These are phyloP conservation scores for Chloroceryle inda DNA, from an alignment of 2,797 vertebrate genomes.

Conservation along the genomic window DNA sequence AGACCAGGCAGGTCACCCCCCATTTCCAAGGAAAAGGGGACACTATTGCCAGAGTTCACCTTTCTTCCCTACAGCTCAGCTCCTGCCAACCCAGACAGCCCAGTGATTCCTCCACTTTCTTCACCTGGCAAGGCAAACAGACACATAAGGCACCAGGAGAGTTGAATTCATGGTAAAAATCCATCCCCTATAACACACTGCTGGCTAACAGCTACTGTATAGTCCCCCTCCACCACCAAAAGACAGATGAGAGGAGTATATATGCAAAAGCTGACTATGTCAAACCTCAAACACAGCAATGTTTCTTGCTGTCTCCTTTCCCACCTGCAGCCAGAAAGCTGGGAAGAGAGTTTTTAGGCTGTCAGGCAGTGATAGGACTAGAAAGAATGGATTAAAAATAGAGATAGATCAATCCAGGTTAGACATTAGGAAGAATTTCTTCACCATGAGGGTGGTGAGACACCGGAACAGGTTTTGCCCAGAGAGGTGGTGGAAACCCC, in stretches of 20 bases:
- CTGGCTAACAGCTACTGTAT: not conserved
- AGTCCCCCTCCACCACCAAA: not conserved
- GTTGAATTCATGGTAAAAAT: not conserved
- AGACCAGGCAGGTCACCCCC: not conserved
- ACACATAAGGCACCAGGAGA: fast-evolving
- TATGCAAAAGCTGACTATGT: not conserved
- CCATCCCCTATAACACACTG: not conserved
- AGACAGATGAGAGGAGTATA: not conserved
- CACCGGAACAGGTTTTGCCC: no score
- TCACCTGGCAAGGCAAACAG: not conserved
- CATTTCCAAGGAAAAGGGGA: not conserved
- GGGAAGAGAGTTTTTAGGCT: no score
- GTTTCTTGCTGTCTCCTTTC: not conserved
- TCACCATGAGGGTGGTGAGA: no score
- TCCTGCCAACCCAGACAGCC: not conserved
- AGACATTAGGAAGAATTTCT: no score
- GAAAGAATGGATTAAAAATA: no score
- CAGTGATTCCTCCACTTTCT: not conserved
- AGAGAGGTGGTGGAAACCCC: no score
- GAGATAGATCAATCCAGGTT: no score
- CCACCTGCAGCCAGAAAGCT: not conserved
- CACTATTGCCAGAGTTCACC: not conserved
- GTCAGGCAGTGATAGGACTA: no score
- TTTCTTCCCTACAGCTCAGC: not conserved
- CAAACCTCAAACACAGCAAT: not conserved